These are phyloP conservation scores for Luperina testacea DNA, from an alignment of 2,888 invertebrate species.

Conservation along the genomic window DNA sequence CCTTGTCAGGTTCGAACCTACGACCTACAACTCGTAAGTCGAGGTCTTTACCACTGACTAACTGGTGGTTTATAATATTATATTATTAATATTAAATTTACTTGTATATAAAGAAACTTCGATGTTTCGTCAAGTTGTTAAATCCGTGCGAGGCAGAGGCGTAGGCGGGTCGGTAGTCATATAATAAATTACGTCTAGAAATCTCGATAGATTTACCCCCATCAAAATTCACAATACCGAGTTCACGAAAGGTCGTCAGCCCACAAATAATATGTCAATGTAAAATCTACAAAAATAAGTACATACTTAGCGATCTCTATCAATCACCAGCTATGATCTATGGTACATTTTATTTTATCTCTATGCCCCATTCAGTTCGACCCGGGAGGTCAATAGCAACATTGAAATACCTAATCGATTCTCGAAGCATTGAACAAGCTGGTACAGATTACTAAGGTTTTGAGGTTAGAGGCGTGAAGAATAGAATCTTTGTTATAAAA, in stretches of 20 bases:
- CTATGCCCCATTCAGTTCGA: constrained; percentile 47
- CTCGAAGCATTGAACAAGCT: constrained; percentile 37
- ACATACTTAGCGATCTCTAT: constrained; percentile 49
- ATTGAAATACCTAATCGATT: constrained; percentile 62
- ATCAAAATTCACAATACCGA: constrained; percentile 49
- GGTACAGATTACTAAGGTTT: constrained; percentile 28
- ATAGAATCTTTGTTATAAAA: constrained; percentile 17
- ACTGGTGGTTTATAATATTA: not conserved
- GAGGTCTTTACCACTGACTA: too few relatives aligned
- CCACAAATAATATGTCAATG: constrained; percentile 59
- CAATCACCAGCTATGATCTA: constrained; percentile 67
- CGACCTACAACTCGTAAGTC: too few relatives aligned
- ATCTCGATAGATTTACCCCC: constrained; percentile 23
- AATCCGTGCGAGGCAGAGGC: not conserved
- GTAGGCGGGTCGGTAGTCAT: not conserved
- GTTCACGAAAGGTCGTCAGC: constrained; percentile 38
- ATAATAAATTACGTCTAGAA: not conserved
- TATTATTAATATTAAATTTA: too few relatives aligned
- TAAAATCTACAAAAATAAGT: constrained; percentile 46
- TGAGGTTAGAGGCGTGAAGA: constrained; percentile 30
- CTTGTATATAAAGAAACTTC: not conserved
- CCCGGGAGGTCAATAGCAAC: constrained; percentile 66
- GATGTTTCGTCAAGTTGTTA: not conserved
- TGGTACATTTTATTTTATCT: constrained; percentile 62
- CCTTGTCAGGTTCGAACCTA: not conserved